Conservation (phyloP, 1,140 invertebrate genomes). For the Drosophila tsacasi region DNA sequence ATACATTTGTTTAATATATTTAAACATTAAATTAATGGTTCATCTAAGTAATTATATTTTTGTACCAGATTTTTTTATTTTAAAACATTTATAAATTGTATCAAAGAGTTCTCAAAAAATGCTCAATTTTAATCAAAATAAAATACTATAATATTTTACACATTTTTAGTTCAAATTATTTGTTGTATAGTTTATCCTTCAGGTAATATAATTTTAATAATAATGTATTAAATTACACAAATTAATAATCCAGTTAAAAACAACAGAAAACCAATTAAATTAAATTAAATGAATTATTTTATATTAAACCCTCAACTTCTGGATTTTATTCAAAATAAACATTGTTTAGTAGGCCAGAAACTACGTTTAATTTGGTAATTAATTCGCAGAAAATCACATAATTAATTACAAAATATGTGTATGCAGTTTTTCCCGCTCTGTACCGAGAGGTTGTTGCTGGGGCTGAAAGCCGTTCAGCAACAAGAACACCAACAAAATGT, state of each 20-base stretch:
- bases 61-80: too few species aligned
- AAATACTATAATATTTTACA: too few species aligned
- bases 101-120: too few species aligned
- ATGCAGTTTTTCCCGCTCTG: background rate
- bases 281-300: too few species aligned
- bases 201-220: background rate
- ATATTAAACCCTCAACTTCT: too few species aligned
- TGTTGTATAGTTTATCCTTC: background rate
- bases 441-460: slow-evolving; percentile 46
- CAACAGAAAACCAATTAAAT: background rate
- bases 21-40: too few species aligned
- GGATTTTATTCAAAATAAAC: too few species aligned
- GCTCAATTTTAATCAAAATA: too few species aligned
- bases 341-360: background rate
- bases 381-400: background rate
- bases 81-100: too few species aligned
- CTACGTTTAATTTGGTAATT: background rate
- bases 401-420: background rate
- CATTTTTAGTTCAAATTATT: too few species aligned
- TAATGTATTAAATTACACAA: background rate
- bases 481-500: slow-evolving; percentile 38
- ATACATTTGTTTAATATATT: too few species aligned
- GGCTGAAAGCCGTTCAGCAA: slow-evolving; percentile 62
- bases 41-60: too few species aligned
- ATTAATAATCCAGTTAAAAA: background rate